Percentiles rank a stretch among this genome's conserved stretches.
These are phyloP conservation scores for Cynaeus angustus DNA, from an alignment of 2,888 invertebrate genomes.

Conservation along the genomic window DNA sequence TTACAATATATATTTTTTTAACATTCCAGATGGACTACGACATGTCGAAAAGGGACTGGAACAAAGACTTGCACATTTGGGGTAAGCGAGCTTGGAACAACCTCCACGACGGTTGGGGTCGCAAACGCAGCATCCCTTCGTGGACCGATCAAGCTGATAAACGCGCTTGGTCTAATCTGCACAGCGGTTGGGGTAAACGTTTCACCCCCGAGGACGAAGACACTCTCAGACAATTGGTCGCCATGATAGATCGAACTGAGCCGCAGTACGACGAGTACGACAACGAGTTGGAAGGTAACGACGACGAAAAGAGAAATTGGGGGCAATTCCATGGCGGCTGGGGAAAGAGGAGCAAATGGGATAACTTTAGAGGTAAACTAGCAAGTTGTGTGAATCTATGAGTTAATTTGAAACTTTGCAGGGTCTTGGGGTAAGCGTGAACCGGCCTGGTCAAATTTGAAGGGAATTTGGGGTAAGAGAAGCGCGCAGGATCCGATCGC, in stretches of 20 bases:
- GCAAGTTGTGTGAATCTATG: not conserved
- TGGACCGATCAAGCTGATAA: slow-evolving; percentile 71
- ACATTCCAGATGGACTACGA: slow-evolving; percentile 72
- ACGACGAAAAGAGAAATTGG: slow-evolving; percentile 80
- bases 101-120: slow-evolving; percentile 75
- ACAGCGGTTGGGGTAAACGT: slow-evolving; percentile 72
- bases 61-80: slow-evolving; percentile 75
- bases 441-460: slow-evolving; percentile 85
- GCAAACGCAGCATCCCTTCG: slow-evolving; percentile 70
- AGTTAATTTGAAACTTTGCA: slow-evolving; percentile 63
- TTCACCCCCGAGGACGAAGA: slow-evolving; percentile 65
- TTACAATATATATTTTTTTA: not conserved
- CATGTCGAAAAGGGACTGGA: slow-evolving; percentile 78
- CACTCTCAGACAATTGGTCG: slow-evolving; percentile 64
- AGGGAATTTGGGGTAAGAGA: slow-evolving; percentile 87
- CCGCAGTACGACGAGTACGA: slow-evolving; percentile 59
- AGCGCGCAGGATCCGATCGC: slow-evolving; percentile 64
- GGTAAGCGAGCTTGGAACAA: slow-evolving; percentile 77
- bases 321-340: slow-evolving; percentile 81
- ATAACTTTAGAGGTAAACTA: slow-evolving; percentile 73
- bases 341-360: slow-evolving; percentile 82
- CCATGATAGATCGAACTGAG: slow-evolving; percentile 59
- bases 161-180: slow-evolving; percentile 75
- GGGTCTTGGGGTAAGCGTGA: slow-evolving; percentile 86
- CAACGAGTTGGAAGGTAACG: slow-evolving; percentile 56